Evolutionary conservation across 2,797 vertebrate genomes (phyloP).

Genomic region (Crocodylus rhombifer): DNA sequence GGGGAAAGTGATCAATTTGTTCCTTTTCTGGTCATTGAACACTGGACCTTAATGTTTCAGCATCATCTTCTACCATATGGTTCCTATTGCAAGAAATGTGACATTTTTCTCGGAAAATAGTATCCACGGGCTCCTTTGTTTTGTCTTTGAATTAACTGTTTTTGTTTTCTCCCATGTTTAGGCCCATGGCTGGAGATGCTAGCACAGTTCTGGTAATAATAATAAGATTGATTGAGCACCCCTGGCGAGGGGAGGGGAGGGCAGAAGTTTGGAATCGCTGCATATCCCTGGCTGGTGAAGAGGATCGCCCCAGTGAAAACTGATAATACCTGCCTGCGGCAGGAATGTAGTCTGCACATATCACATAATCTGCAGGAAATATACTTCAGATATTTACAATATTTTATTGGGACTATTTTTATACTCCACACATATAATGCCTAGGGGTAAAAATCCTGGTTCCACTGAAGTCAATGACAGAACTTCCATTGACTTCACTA

Average conservation of each 20-base stretch:
- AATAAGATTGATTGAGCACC: background rate
- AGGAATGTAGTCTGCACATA: background rate
- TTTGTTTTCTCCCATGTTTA: constrained; percentile 20
- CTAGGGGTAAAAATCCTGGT: too few relatives aligned
- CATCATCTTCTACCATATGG: background rate
- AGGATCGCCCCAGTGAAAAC: background rate
- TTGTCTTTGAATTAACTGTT: constrained; percentile 14
- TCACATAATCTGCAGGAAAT: background rate
- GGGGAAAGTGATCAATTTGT: background rate
- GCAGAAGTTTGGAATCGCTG: background rate
- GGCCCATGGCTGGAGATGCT: constrained; percentile 23
- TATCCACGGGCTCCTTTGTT: background rate
- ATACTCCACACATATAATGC: too few relatives aligned
- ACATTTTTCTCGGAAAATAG: background rate
- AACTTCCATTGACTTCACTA: too few relatives aligned
- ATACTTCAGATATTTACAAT: too few relatives aligned
- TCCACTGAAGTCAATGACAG: too few relatives aligned
- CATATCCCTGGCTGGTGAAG: background rate
- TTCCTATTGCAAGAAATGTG: background rate
- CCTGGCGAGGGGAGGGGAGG: background rate
- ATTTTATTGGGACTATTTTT: too few relatives aligned
- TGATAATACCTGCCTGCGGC: background rate
- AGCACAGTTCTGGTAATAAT: background rate
- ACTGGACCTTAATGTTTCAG: background rate
- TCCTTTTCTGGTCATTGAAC: background rate